These are phyloP conservation scores for Pteria penguin DNA, from an alignment of 2,888 invertebrate species.

Conservation along the genomic window DNA sequence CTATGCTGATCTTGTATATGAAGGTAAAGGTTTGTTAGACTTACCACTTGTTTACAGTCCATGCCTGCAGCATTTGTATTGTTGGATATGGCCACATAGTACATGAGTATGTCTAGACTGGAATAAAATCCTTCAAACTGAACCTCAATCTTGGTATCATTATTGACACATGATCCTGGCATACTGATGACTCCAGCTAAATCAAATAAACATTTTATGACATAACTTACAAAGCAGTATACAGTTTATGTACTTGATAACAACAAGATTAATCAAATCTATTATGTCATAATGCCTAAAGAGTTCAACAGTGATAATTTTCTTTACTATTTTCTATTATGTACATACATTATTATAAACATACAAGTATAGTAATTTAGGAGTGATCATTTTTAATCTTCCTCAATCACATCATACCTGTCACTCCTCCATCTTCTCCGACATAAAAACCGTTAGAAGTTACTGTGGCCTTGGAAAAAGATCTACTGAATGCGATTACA, in stretches of 20 bases:
- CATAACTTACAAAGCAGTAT: no score
- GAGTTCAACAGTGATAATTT: no score
- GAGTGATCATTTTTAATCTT: no score
- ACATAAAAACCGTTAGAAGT: slow-evolving; percentile 65
- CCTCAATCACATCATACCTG: slow-evolving; percentile 42
- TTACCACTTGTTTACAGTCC: slow-evolving; percentile 56
- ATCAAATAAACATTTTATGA: no score
- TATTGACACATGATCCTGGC: slow-evolving; percentile 10
- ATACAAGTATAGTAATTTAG: no score
- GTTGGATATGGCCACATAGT: slow-evolving; percentile 58
- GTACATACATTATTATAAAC: no score
- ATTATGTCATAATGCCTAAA: no score
- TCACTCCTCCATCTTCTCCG: slow-evolving; percentile 54
- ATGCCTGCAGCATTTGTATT: slow-evolving; percentile 37
- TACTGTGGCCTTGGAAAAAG: slow-evolving; percentile 51
- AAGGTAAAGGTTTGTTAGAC: slow-evolving; percentile 29
- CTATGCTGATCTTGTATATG: no score
- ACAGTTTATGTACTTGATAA: no score
- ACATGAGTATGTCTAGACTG: slow-evolving; percentile 59
- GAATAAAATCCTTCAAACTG: slow-evolving; percentile 57
- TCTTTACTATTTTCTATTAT: no score
- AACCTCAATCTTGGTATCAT: slow-evolving; percentile 41
- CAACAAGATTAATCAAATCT: no score
- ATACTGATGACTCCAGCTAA: slow-evolving; percentile 28
- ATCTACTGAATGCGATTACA: slow-evolving; percentile 58